Conservation (phyloP, 1,140 invertebrate species). For the Calliopsis andreniformis region DNA sequence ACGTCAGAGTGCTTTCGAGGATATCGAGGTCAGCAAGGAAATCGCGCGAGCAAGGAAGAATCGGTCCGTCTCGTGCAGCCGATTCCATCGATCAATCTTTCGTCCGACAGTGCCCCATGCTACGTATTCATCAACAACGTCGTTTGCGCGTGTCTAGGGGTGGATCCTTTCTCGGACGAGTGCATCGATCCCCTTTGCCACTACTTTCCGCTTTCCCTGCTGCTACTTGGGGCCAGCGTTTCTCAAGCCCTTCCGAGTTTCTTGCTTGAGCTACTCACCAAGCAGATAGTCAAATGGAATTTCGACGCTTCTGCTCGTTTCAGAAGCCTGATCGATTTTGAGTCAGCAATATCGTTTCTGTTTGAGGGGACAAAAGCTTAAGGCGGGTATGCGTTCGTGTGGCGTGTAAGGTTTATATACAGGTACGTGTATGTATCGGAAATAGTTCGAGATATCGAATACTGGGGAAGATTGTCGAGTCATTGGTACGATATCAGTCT, state of each 20-base stretch:
- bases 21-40: slow-evolving; percentile 56
- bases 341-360: too few species aligned
- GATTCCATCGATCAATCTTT: slow-evolving; percentile 68
- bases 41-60: too few species aligned
- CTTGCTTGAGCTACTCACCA: neutral
- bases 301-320: too few species aligned
- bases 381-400: too few species aligned
- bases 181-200: slow-evolving; percentile 55
- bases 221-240: neutral
- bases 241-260: neutral
- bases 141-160: slow-evolving; percentile 74
- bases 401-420: too few species aligned
- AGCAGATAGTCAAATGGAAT: too few species aligned
- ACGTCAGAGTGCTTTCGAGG: slow-evolving; percentile 48
- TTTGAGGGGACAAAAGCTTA: too few species aligned
- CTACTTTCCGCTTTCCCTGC: slow-evolving; percentile 31
- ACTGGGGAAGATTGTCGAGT: too few species aligned
- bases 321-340: too few species aligned
- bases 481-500: too few species aligned
- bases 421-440: too few species aligned
- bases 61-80: slow-evolving; percentile 1
- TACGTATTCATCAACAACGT: slow-evolving; percentile 71
- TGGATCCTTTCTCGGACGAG: slow-evolving; percentile 54
- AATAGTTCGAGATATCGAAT: too few species aligned
- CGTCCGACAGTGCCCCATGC: neutral